These are phyloP conservation scores for Volucella bombylans DNA, from an alignment of 2,888 invertebrate species.

Conservation along the genomic window DNA sequence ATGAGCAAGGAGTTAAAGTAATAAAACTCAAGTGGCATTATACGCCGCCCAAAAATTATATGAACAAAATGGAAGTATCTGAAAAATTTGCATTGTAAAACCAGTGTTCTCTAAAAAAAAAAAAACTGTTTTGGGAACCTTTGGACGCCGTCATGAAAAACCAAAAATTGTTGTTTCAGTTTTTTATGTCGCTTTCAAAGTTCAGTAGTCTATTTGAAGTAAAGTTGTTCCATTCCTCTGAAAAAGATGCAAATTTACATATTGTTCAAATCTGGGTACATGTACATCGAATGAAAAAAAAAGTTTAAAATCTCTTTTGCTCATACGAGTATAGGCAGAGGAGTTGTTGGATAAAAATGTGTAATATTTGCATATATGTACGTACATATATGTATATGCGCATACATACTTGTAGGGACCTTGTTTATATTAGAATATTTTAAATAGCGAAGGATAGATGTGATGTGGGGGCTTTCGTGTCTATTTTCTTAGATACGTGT, in stretches of 20 bases:
- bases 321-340: slow-evolving; percentile 2
- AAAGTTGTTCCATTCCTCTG: slow-evolving; percentile 26
- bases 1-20: slow-evolving; percentile 6
- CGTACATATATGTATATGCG: too few relatives aligned
- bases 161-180: slow-evolving; percentile 20
- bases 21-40: slow-evolving; percentile 44
- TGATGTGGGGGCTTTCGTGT: too few relatives aligned
- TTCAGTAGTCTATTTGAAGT: slow-evolving; percentile 24
- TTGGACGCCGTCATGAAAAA: slow-evolving; percentile 8
- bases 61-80: neutral
- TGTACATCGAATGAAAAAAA: slow-evolving; percentile 8
- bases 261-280: slow-evolving; percentile 52
- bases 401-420: slow-evolving; percentile 1
- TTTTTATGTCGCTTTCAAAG: neutral
- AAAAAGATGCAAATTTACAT: slow-evolving; percentile 53
- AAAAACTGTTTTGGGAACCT: slow-evolving; percentile 3
- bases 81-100: slow-evolving; percentile 51
- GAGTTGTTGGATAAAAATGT: slow-evolving; percentile 48
- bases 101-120: neutral
- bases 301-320: slow-evolving; percentile 35
- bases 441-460: slow-evolving; percentile 1
- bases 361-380: slow-evolving; percentile 52
- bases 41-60: slow-evolving; percentile 4
- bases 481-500: too few relatives aligned
- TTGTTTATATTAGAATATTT: slow-evolving; percentile 27